Percentiles rank a stretch among this genome's conserved stretches.
phyloP scores from a whole-genome alignment of 2,888 invertebrate genomes.

The Ceraclea dissimilis region DNA sequence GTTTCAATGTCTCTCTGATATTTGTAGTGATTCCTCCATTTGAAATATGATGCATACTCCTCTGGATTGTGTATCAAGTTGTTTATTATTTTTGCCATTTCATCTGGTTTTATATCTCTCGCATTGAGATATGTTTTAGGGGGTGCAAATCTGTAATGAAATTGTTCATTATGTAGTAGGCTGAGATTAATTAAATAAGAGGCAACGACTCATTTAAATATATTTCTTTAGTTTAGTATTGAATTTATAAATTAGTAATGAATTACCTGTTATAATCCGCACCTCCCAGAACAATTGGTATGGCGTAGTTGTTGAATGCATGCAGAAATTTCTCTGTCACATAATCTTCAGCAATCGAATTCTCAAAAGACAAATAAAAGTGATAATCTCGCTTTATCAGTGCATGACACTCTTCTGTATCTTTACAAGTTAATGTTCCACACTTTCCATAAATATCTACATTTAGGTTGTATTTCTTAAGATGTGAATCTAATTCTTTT shows the following conservation, averaged over 20 bases:
- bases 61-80: constrained; percentile 8
- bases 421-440: constrained; percentile 32
- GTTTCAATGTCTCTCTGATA: constrained; percentile 20
- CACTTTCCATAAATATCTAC: constrained; percentile 36
- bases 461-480: constrained; percentile 31
- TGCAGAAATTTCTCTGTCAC: constrained; percentile 38
- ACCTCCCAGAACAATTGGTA: constrained; percentile 62
- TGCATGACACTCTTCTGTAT: constrained; percentile 32
- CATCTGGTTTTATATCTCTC: not conserved
- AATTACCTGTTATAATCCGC: constrained; percentile 52
- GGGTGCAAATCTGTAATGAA: constrained; percentile 17
- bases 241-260: too few relatives aligned
- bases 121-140: constrained; percentile 19
- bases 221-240: too few relatives aligned
- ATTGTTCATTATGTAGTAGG: too few relatives aligned
- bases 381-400: constrained; percentile 34
- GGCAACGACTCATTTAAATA: too few relatives aligned
- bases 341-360: constrained; percentile 38
- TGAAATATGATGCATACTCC: constrained; percentile 16
- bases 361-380: constrained; percentile 41
- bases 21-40: constrained; percentile 18
- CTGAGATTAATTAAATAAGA: too few relatives aligned
- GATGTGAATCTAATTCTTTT: constrained; percentile 28
- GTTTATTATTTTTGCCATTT: constrained; percentile 11
- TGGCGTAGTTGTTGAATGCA: constrained; percentile 49